These are phyloP conservation scores for Nyctibius grandis DNA, from an alignment of 2,797 vertebrate genomes.

Conservation along the genomic window DNA sequence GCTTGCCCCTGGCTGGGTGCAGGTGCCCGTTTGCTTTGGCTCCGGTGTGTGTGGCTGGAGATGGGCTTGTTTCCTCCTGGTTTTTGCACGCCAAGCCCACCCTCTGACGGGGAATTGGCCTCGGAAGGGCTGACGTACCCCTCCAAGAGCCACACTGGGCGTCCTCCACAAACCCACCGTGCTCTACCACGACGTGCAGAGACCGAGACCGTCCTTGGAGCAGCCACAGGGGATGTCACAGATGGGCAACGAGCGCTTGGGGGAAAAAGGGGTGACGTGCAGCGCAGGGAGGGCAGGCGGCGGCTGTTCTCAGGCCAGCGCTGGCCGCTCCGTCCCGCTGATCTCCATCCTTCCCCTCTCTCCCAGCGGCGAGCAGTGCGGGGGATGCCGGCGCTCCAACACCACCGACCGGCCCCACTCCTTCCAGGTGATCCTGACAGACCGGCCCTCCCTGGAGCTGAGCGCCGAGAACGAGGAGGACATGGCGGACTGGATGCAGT, in stretches of 20 bases:
- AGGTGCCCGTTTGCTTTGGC: neutral
- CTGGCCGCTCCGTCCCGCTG: neutral
- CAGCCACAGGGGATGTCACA: accelerated
- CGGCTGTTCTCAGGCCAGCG: neutral
- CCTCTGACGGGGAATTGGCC: neutral
- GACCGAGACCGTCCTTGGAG: neutral
- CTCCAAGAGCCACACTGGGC: neutral
- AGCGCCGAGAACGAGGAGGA: slow-evolving; percentile 88
- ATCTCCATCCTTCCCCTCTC: slow-evolving; percentile 41
- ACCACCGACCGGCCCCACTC: slow-evolving; percentile 89
- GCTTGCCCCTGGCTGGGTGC: neutral
- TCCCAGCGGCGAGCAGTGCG: slow-evolving; percentile 91
- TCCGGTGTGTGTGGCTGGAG: accelerated
- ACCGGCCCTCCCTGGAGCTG: slow-evolving; percentile 90
- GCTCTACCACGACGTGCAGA: neutral
- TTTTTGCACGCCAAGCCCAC: neutral
- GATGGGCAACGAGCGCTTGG: accelerated
- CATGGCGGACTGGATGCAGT: slow-evolving; percentile 97
- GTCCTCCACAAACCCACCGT: neutral
- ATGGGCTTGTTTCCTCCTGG: neutral
- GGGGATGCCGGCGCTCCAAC: slow-evolving; percentile 92
- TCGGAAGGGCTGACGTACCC: neutral
- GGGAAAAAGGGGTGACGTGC: neutral
- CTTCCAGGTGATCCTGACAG: slow-evolving; percentile 93
- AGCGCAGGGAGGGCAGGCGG: accelerated